These are phyloP conservation scores for Lissocephala sabroskyi DNA, from an alignment of 2,888 invertebrate species.

Conservation along the genomic window DNA sequence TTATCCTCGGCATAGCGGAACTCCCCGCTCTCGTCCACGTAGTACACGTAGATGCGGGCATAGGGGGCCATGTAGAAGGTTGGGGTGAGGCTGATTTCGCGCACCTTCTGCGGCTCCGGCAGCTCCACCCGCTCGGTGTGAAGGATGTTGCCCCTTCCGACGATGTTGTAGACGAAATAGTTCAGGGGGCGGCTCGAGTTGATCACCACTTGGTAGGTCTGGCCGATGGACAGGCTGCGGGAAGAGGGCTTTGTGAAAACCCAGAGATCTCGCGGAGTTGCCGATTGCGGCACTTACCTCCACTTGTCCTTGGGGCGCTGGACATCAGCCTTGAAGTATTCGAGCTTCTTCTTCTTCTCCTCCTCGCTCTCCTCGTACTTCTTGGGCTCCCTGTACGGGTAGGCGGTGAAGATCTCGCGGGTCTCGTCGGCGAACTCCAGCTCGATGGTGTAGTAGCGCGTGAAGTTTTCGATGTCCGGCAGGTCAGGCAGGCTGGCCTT, in stretches of 20 bases:
- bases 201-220: constrained; percentile 81
- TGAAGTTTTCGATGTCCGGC: constrained; percentile 45
- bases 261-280: background rate
- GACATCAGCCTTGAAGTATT: constrained; percentile 42
- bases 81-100: constrained; percentile 80
- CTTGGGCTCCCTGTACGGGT: constrained; percentile 56
- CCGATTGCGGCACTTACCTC: constrained; percentile 28
- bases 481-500: constrained; percentile 77
- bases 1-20: constrained; percentile 88
- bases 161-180: constrained; percentile 82
- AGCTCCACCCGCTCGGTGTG: constrained; percentile 80
- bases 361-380: constrained; percentile 24
- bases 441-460: constrained; percentile 44
- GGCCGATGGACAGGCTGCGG: constrained; percentile 76
- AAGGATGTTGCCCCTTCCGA: constrained; percentile 90
- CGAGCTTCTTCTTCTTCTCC: constrained; percentile 38
- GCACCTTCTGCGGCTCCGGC: constrained; percentile 72
- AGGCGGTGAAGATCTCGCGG: constrained; percentile 42
- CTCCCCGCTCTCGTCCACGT: constrained; percentile 82
- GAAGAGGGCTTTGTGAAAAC: constrained; percentile 31
- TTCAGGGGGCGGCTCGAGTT: constrained; percentile 84
- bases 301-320: constrained; percentile 34
- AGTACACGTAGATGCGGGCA: constrained; percentile 86
- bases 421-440: constrained; percentile 49
- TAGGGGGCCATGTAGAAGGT: constrained; percentile 86